Percentiles rank a stretch among this genome's conserved stretches.
Conservation (phyloP, 2,888 invertebrate genomes). For the Caenorhabditis zanzibari region DNA sequence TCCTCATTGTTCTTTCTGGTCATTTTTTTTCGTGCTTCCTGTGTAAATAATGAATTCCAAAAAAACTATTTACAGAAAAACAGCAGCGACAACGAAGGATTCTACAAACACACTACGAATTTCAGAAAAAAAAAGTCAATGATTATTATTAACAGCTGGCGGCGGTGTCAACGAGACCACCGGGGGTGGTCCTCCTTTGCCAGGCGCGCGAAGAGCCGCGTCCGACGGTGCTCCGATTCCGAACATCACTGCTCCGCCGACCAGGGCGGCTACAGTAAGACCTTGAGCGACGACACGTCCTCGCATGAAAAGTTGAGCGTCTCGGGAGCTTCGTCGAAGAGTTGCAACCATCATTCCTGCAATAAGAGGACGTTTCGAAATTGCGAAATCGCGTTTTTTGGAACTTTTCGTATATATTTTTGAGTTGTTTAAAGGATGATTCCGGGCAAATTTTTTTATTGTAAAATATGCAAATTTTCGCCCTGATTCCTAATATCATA, state of each 20-base stretch:
- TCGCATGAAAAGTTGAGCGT: conserved; percentile 79
- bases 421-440: too few relatives aligned
- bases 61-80: conserved; percentile 43
- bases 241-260: conserved; percentile 76
- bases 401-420: too few relatives aligned
- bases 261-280: conserved; percentile 76
- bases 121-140: conserved; percentile 1
- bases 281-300: conserved; percentile 77
- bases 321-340: conserved; percentile 72
- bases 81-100: not conserved
- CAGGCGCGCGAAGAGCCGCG: conserved; percentile 53
- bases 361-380: conserved; percentile 8
- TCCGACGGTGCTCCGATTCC: conserved; percentile 66
- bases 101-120: conserved; percentile 9
- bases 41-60: conserved; percentile 50
- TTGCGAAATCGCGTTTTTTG: not conserved
- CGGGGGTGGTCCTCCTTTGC: conserved; percentile 43
- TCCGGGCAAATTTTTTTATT: too few relatives aligned
- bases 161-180: conserved; percentile 52
- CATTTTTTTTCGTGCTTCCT: conserved; percentile 14
- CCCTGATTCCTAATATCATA: too few relatives aligned
- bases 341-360: conserved; percentile 77
- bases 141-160: conserved; percentile 14
- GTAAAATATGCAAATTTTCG: too few relatives aligned
- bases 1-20: conserved; percentile 51